Conservation (phyloP, 2,113 vertebrate genomes). For the Limanda limanda region DNA sequence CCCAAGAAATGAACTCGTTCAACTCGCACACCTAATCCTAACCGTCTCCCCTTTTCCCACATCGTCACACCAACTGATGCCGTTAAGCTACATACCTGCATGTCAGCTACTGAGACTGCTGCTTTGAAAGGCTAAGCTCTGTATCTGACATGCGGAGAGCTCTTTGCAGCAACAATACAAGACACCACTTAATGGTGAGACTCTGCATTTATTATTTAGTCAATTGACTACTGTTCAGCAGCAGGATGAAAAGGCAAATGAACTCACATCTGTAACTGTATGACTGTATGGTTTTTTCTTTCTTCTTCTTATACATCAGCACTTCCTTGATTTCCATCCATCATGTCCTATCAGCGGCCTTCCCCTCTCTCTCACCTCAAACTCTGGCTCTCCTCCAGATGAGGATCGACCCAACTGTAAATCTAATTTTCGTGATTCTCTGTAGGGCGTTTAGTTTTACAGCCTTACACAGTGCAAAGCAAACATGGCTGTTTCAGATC, state of each 20-base stretch:
- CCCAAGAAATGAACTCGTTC: conserved; percentile 45
- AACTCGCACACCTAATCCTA: conserved; percentile 38
- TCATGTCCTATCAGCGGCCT: conserved; percentile 67
- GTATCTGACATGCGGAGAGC: conserved; percentile 33
- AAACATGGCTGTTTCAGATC: conserved; percentile 62
- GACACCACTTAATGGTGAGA: not conserved
- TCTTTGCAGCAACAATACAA: conserved; percentile 38
- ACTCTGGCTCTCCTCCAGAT: conserved; percentile 71
- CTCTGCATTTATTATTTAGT: conserved; percentile 52
- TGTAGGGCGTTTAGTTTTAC: conserved; percentile 78
- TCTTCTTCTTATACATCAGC: conserved; percentile 62
- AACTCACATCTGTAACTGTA: conserved; percentile 26
- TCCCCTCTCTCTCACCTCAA: conserved; percentile 64
- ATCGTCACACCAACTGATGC: conserved; percentile 29
- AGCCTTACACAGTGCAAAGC: conserved; percentile 64
- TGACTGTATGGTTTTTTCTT: conserved; percentile 17
- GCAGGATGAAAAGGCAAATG: conserved; percentile 51
- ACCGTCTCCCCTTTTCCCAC: conserved; percentile 33
- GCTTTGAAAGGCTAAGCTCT: conserved; percentile 20
- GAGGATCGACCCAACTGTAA: conserved; percentile 73
- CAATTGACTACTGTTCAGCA: conserved; percentile 25
- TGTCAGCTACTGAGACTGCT: conserved; percentile 23
- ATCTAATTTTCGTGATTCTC: conserved; percentile 80
- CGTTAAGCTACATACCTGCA: conserved; percentile 15
- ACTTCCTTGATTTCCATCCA: conserved; percentile 70